Evolutionary conservation across 2,797 vertebrate genomes (phyloP).

Genomic region (Takifugu rubripes): DNA sequence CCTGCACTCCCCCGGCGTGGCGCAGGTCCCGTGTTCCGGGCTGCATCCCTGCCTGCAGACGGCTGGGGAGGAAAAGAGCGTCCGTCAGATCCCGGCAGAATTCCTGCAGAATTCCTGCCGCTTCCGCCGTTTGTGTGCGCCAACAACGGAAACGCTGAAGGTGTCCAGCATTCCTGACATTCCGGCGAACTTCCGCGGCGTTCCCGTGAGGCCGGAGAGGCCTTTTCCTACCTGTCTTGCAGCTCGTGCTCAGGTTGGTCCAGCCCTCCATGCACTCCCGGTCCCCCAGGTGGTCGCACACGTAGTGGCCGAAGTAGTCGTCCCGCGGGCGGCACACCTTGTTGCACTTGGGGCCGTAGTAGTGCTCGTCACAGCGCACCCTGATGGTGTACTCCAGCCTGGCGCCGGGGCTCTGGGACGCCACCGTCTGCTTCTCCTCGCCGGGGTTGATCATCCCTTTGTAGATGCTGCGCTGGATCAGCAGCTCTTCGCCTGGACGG

Average conservation of each 20-base stretch:
- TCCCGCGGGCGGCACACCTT: constrained; percentile 88
- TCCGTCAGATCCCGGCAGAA: not conserved
- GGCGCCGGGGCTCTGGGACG: constrained; percentile 73
- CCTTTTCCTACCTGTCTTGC: constrained; percentile 78
- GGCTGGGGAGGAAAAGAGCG: constrained; percentile 64
- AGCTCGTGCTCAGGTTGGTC: constrained; percentile 78
- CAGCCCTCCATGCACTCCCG: constrained; percentile 92
- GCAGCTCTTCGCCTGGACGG: constrained; percentile 76
- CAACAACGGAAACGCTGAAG: too few species aligned
- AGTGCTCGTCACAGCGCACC: constrained; percentile 87
- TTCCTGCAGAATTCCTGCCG: too few species aligned
- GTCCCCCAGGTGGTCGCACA: constrained; percentile 88
- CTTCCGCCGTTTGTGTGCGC: not conserved
- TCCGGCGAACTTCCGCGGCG: too few species aligned
- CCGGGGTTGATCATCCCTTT: constrained; percentile 90
- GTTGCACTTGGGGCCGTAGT: constrained; percentile 92
- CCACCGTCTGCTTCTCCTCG: constrained; percentile 81
- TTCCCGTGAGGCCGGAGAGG: too few species aligned
- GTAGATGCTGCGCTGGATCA: constrained; percentile 85
- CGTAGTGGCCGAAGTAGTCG: constrained; percentile 93
- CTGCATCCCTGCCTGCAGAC: constrained; percentile 94
- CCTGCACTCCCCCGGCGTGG: constrained; percentile 86
- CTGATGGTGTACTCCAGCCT: constrained; percentile 84
- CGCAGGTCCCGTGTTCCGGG: constrained; percentile 82
- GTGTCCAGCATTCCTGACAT: too few species aligned